Percentiles rank a stretch among this genome's conserved stretches.
Conservation (phyloP, 2,888 invertebrate species). For the Morinoia aosen region DNA sequence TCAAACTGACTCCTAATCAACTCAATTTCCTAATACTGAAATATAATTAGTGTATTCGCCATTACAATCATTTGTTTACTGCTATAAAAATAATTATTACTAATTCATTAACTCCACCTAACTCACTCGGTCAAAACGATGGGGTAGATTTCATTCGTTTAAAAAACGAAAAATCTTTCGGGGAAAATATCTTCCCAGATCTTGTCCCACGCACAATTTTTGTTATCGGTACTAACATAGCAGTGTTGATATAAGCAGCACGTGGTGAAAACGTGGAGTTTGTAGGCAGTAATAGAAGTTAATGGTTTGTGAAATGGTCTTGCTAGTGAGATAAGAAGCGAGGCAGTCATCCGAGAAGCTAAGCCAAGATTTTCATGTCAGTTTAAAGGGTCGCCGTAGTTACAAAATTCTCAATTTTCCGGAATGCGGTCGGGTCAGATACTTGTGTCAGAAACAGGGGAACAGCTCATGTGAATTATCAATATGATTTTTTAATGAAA, state of each 20-base stretch:
- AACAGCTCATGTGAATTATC: neutral
- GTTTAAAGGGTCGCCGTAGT: neutral
- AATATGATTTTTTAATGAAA: neutral
- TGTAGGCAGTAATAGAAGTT: neutral
- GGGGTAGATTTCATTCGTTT: neutral
- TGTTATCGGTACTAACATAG: neutral
- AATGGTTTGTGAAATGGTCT: conserved; percentile 20
- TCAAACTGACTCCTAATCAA: neutral
- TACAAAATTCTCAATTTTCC: neutral
- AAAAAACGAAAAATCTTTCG: neutral
- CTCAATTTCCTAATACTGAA: too few species aligned
- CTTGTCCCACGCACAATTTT: neutral
- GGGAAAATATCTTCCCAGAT: neutral
- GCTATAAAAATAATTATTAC: neutral
- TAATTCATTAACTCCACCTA: neutral
- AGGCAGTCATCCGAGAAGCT: conserved; percentile 16
- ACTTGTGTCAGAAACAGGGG: neutral
- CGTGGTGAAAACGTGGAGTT: neutral
- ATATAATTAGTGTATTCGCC: neutral
- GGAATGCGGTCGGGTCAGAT: neutral
- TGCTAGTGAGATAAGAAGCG: neutral
- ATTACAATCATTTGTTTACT: neutral
- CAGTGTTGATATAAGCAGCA: neutral
- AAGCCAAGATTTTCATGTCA: neutral
- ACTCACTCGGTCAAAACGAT: neutral